Percentiles rank a stretch among this genome's conserved stretches.
Evolutionary conservation across 2,888 invertebrate genomes (phyloP).

Genomic region (Pyrgus malvae): DNA sequence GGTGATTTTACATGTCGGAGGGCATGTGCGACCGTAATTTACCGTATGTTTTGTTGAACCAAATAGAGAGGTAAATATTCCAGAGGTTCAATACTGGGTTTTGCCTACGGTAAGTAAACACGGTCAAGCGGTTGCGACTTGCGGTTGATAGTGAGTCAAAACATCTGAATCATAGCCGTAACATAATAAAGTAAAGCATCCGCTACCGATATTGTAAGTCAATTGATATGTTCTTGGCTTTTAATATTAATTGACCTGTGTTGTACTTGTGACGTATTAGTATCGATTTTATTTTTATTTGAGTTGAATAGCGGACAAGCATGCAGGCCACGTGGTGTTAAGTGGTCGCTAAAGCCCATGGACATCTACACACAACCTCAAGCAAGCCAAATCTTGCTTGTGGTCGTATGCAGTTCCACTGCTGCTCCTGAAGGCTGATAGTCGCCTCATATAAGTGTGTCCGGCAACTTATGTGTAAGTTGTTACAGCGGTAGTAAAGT

Average conservation of each 20-base stretch:
- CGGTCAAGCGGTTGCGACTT: conserved; percentile 26
- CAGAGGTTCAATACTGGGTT: neutral
- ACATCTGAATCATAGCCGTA: conserved; percentile 50
- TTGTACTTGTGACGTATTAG: neutral
- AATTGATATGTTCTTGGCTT: conserved; percentile 3
- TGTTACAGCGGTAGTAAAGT: too few species aligned
- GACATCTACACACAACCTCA: too few species aligned
- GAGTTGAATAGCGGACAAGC: too few species aligned
- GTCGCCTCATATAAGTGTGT: too few species aligned
- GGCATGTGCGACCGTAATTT: neutral
- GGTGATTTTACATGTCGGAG: neutral
- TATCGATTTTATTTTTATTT: neutral
- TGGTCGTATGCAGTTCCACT: too few species aligned
- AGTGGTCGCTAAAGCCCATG: too few species aligned
- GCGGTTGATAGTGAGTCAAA: conserved; percentile 53
- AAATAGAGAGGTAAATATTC: too few species aligned
- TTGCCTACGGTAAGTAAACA: neutral
- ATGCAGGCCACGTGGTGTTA: too few species aligned
- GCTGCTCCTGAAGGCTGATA: too few species aligned
- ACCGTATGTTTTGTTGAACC: too few species aligned
- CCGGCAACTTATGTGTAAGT: too few species aligned
- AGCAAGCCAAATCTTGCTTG: too few species aligned
- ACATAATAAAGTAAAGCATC: conserved; percentile 6
- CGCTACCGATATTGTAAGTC: conserved; percentile 5
- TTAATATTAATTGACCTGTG: neutral